Base-by-base conservation (phyloP, 1,140 invertebrate species). In the Diachasmimorpha longicaudata region DNA sequence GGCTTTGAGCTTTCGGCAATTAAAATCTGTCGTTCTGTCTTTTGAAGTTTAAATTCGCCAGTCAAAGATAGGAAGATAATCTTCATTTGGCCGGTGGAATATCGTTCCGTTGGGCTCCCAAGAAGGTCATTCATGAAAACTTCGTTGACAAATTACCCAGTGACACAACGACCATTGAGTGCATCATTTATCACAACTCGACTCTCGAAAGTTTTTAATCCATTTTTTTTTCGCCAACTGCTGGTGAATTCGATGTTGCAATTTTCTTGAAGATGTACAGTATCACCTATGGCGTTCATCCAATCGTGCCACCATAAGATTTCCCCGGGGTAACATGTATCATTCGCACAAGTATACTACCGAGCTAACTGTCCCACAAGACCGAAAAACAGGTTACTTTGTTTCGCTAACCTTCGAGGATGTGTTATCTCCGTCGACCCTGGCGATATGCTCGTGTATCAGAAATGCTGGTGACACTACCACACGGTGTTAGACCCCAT, bases 311-410 rank as follows among this genome's bases (percentile, higher is more conserved):
- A 70, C 75, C 81, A 79, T 86, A 85, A 89, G 86, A 89, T 89
- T 89, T 89, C 87, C 87, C 87, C 68, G 16, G 85, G 77, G 87
- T 80, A 75, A 80, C 83, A 86, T 88, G 83, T 71, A 78, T 87
- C 86, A 87, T 86, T 82, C 80, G 70, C 70, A 44, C 71, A 74
- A 74, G 79, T 37, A 71, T 81, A 81, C 21, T 63, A 63, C 21
- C 58, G 10, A 70, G 44, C 67, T 76, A 78, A 78, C 70, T 78
- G 77, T 78, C 77, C 68, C 74, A 48, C 70, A 14, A 68, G 73
- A 10, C 14, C 31, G 70, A 58, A 42, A 68, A 76, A 58, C 73
- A 68, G 70, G 72, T 78, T 78, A 75, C 39, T 78, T 75, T 52
- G 58, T 78, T 74, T 75, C 69, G 6, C 19, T 63, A 63, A 11